These are phyloP conservation scores for Tetragnatha versicolor DNA, from an alignment of 1,140 invertebrate species.

Conservation along the genomic window DNA sequence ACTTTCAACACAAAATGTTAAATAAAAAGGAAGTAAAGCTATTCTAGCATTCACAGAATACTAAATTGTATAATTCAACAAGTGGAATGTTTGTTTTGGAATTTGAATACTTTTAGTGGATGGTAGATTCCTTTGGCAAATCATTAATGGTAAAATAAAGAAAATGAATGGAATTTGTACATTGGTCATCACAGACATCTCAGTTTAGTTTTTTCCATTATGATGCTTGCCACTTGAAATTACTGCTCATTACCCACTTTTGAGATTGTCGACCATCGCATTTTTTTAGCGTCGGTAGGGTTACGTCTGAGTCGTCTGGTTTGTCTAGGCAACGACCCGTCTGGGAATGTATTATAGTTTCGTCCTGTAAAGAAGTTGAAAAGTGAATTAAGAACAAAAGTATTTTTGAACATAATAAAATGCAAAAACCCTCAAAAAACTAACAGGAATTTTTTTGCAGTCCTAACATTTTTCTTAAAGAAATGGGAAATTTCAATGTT, in stretches of 20 bases:
- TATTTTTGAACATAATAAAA: no score
- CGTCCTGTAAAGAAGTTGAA: conserved; percentile 74
- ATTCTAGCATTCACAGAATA: background rate
- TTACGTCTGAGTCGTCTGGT: conserved; percentile 71
- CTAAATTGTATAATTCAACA: background rate
- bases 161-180: conserved; percentile 26
- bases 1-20: background rate
- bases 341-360: conserved; percentile 87
- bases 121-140: conserved; percentile 2
- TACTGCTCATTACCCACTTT: conserved; percentile 94
- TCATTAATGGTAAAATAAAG: conserved; percentile 9
- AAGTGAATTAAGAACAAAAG: no score
- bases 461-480: no score
- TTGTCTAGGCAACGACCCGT: conserved; percentile 90
- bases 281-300: conserved; percentile 75
- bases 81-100: conserved; percentile 24
- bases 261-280: conserved; percentile 79
- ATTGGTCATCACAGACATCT: conserved; percentile 41
- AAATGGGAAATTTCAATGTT: no score
- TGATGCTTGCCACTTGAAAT: conserved; percentile 90
- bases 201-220: conserved; percentile 6
- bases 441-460: no score
- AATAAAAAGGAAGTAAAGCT: background rate
- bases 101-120: background rate
- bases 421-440: no score